phyloP scores from a whole-genome alignment of 1,140 invertebrate genomes.

The Lasioglossum baleicum region DNA sequence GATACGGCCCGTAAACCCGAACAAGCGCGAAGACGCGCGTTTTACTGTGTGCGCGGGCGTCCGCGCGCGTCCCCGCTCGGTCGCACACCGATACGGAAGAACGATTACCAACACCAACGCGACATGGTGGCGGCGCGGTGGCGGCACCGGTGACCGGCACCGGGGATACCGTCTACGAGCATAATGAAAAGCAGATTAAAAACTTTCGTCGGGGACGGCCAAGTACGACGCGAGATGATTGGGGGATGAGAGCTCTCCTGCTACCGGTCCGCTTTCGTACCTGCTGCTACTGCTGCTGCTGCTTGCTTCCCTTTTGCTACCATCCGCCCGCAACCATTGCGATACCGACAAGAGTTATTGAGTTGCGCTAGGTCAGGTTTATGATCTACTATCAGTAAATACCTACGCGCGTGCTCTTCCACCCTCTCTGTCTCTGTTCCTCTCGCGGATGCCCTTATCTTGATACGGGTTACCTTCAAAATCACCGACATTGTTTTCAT shows the following conservation, averaged over 20 bases:
- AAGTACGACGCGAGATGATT: slow-evolving; percentile 45
- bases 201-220: slow-evolving; percentile 59
- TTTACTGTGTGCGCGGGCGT: slow-evolving; percentile 31
- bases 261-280: slow-evolving; percentile 39
- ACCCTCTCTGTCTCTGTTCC: too few species aligned
- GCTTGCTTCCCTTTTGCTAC: neutral
- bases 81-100: slow-evolving; percentile 19
- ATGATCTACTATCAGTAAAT: slow-evolving; percentile 37
- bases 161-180: slow-evolving; percentile 54
- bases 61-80: neutral
- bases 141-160: neutral
- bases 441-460: too few species aligned
- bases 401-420: neutral
- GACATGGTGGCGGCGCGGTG: neutral
- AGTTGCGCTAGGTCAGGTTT: slow-evolving; percentile 60
- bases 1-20: slow-evolving; percentile 74
- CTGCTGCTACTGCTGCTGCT: neutral
- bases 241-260: slow-evolving; percentile 40
- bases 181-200: slow-evolving; percentile 71
- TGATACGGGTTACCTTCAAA: too few species aligned
- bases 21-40: slow-evolving; percentile 64
- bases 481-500: too few species aligned
- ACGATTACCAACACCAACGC: slow-evolving; percentile 19
- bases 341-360: slow-evolving; percentile 47
- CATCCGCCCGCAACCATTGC: neutral